Base-by-base conservation (phyloP, 2,888 invertebrate genomes). In the Megaustenia siamemsis region DNA sequence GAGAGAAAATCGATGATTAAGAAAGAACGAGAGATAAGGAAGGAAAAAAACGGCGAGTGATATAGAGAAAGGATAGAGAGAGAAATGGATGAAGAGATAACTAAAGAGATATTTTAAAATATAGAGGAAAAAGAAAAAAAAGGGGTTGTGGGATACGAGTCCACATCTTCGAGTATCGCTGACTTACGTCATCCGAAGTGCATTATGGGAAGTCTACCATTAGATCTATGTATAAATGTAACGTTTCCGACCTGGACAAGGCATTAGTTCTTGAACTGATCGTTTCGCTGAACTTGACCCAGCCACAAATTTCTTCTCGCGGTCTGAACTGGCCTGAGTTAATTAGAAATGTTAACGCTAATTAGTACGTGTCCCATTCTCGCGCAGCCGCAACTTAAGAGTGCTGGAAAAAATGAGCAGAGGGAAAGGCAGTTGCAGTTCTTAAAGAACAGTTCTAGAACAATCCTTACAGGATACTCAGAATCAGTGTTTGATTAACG, bases 271-370 rank as follows among this genome's bases (percentile, higher is more conserved):
- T 69, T 69, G 40, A 69, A 69, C 69, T 38, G 18, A 40, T 69
- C 69, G 18, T 69, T 40, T 40, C 40, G 38, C 38, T 38, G 40
- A 40, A 40, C 69, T 69, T 69, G 69, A 38, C 69, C 69, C 40
- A 40, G 38, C 24, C 40, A 69, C 6, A 40, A 69, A 24, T 38
- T 38, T 69, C 24, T 69, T 38, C 40, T 38, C 40, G 24, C 5
- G 15, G 60, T 28, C 60, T n/a, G 24, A 18, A 24, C 40, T 63
- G 69, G 69, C 5, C 40, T 38, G 40, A 69, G 40, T 18, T 69
- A 69, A 69, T 69, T 69, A 69, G 69, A 21, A 24, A 68, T 24
- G 4, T 21, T 40, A 10, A 24, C 40, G 69, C 69, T 69, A 69
- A 69, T 69, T 69, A 69, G 69, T 69, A 24, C 24, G 40, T 12